Conservation (phyloP, 2,113 vertebrate species). For the Sinocyclocheilus maitianheensis region DNA sequence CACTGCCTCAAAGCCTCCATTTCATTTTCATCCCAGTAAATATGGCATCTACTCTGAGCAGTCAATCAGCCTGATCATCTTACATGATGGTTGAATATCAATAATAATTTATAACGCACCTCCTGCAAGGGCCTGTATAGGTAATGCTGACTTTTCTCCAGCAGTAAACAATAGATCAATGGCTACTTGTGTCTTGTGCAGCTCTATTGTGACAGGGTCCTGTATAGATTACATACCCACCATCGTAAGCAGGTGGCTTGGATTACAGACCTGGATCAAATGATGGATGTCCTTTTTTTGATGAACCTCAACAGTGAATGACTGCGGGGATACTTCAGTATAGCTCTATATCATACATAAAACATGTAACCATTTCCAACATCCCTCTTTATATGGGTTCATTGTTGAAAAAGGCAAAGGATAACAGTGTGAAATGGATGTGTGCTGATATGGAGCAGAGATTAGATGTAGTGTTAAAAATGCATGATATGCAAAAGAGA, state of each 20-base stretch:
- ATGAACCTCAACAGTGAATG: neutral
- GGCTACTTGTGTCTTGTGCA: constrained; percentile 19
- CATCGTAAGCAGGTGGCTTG: constrained; percentile 57
- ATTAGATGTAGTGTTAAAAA: constrained; percentile 39
- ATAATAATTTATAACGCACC: neutral
- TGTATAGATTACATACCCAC: constrained; percentile 37
- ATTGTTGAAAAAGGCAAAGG: neutral
- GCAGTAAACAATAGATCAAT: constrained; percentile 8
- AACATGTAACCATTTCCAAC: neutral
- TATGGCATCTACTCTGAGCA: neutral
- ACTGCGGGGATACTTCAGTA: no score
- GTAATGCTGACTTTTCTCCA: neutral
- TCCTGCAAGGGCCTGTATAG: neutral
- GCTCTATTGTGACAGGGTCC: constrained; percentile 24
- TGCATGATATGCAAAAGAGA: constrained; percentile 47
- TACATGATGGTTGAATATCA: neutral
- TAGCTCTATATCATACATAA: no score
- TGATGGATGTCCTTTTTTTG: constrained; percentile 46
- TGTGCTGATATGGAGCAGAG: constrained; percentile 20
- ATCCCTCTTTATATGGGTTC: neutral
- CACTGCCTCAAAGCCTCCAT: neutral
- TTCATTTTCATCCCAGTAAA: neutral
- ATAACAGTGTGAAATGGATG: neutral
- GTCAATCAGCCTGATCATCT: neutral
- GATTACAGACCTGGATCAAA: constrained; percentile 69